Evolutionary conservation across 23 tunicate species (phyloP).

Genomic region (Halocynthia roretzi): DNA sequence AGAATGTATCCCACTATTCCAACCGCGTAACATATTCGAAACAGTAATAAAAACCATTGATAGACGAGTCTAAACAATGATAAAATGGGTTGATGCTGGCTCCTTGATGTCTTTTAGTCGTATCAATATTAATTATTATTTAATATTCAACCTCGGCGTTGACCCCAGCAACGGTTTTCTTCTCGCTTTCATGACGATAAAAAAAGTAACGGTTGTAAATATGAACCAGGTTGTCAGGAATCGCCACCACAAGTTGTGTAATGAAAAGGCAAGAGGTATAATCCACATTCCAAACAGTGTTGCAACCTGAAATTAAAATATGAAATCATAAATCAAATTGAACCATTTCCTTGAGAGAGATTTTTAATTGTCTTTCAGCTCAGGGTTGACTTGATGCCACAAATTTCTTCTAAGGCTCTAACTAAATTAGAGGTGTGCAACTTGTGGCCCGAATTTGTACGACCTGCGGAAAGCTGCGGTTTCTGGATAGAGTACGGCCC

Average conservation of each 20-base stretch:
- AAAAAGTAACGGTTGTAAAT: constrained; percentile 51
- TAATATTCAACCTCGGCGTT: constrained; percentile 69
- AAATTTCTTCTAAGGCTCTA: too few species aligned
- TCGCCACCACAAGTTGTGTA: constrained; percentile 46
- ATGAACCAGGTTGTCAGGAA: constrained; percentile 57
- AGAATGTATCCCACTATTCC: constrained; percentile 74
- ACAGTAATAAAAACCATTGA: constrained; percentile 80
- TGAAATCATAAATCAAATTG: neutral
- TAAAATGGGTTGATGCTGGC: neutral
- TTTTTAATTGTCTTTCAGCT: too few species aligned
- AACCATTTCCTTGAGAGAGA: neutral
- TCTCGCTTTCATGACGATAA: constrained; percentile 70
- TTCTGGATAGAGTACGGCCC: too few species aligned
- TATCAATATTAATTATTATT: neutral
- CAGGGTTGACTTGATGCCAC: too few species aligned
- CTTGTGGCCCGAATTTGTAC: too few species aligned
- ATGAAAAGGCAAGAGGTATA: constrained; percentile 56
- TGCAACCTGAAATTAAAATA: constrained; percentile 27
- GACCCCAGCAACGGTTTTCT: constrained; percentile 69
- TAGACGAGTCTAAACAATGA: constrained; percentile 69
- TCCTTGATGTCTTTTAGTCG: neutral
- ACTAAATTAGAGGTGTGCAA: too few species aligned
- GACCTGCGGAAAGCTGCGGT: too few species aligned
- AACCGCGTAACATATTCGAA: constrained; percentile 71
- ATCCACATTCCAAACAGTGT: constrained; percentile 91